Evolutionary conservation across 2,113 vertebrate species (phyloP), one percentile per base, ranked within the genome.

Genomic region (Beaufortia kweichowensis): DNA sequence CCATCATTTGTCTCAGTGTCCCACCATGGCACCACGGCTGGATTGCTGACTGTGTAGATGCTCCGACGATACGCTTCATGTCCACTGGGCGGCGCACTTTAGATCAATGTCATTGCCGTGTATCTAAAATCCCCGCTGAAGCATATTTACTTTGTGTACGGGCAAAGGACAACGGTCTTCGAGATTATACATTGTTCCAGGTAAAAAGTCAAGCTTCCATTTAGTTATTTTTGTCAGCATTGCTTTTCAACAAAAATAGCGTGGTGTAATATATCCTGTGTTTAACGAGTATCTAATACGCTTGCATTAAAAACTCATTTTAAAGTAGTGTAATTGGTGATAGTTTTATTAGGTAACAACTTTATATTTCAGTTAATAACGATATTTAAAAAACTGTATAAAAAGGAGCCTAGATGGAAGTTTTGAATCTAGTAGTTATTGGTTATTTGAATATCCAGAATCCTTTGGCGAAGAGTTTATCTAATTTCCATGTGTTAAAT

Each of bases 81-180:
- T 82, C 96, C 97, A 95, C 96, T 90, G 92, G 96, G 91, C 92
- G 97, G 96, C 97, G 95, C 92, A 89, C 89, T 92, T 93, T 90
- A 91, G 96, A 98, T 96, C 96, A 99, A 98, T 98, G 96, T 99
- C 97, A 99, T 94, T 95, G 94, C 94, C 95, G 95, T 90, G 88
- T 83, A 89, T 88, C 79, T 86, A 86, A 84, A 85, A 85, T 84
- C 70, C 78, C 57, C 50, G 26, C 57, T 53, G 82, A 85, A 85
- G 79, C 85, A 65, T 76, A 70, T 75, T 59, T 65, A 75, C 50
- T 53, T 70, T 66, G 64, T 50, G 43, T 73, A 73, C 67, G 48
- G 33, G 61, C 48, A 59, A 82, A 43, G 76, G 83, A 77, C 63
- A 50, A 28, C 48, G 71, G 15, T 75, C 46, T 70, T 31, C 48